Evolutionary conservation across 35 echinoderm and acorn worm genomes (phyloP).

Genomic region (Lytechinus variegatus): DNA sequence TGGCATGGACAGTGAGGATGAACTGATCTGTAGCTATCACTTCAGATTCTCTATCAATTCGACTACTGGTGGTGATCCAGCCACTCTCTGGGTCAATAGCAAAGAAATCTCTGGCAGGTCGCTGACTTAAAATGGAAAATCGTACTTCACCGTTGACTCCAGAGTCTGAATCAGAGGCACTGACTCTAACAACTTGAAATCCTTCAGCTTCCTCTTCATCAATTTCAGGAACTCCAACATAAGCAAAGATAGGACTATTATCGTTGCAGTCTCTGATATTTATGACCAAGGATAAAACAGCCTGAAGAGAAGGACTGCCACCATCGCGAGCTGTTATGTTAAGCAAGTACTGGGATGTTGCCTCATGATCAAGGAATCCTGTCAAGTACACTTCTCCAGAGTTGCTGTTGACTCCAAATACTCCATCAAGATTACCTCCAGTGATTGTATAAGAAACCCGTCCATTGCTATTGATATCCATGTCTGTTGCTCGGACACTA

Average conservation of each 20-base stretch:
- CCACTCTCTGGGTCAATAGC: constrained; percentile 67
- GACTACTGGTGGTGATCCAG: constrained; percentile 59
- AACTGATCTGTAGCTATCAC: constrained; percentile 66
- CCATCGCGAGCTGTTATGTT: constrained; percentile 87
- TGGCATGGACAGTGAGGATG: constrained; percentile 73
- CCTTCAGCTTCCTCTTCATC: constrained; percentile 66
- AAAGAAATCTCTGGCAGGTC: constrained; percentile 76
- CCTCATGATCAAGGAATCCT: constrained; percentile 91
- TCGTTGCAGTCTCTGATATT: constrained; percentile 92
- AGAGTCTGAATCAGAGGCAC: constrained; percentile 90
- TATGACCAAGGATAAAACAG: constrained; percentile 58
- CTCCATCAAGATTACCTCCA: constrained; percentile 67
- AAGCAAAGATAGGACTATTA: constrained; percentile 83
- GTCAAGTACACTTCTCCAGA: constrained; percentile 76
- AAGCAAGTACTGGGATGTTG: constrained; percentile 66
- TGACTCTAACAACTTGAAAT: constrained; percentile 64
- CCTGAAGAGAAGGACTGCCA: constrained; percentile 59
- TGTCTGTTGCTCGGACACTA: constrained; percentile 76
- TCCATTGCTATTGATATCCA: constrained; percentile 80
- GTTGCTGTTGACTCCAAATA: constrained; percentile 76
- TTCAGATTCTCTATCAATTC: constrained; percentile 78
- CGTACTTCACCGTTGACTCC: constrained; percentile 82
- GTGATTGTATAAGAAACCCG: constrained; percentile 78
- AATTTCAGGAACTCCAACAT: constrained; percentile 65
- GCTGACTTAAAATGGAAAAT: constrained; percentile 81